Evolutionary conservation across 2,113 vertebrate species (phyloP).

Genomic region (Zootoca vivipara): DNA sequence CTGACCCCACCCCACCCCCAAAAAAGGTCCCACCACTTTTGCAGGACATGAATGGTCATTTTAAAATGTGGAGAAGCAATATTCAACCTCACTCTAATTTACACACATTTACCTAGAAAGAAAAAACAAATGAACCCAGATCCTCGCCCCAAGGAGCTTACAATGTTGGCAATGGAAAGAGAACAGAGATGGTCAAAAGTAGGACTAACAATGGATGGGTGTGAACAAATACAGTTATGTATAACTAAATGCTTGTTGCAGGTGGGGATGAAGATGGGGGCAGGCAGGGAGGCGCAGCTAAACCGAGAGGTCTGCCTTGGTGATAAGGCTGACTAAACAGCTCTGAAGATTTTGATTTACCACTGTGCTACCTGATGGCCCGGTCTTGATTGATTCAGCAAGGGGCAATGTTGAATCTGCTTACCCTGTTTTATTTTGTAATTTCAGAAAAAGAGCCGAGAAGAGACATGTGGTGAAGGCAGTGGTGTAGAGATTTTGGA

Average conservation of each 20-base stretch:
- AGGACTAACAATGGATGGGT: background rate
- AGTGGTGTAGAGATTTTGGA: constrained; percentile 96
- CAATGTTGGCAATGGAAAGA: background rate
- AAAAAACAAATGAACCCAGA: background rate
- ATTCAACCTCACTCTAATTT: too few relatives aligned
- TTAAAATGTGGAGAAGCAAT: too few relatives aligned
- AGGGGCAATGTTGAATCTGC: background rate
- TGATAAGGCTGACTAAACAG: background rate
- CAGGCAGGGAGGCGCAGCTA: background rate
- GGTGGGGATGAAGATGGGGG: background rate
- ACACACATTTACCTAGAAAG: background rate
- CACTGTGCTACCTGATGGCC: too few relatives aligned
- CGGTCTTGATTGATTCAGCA: background rate
- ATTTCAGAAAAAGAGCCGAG: constrained; percentile 93
- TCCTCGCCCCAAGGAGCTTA: background rate
- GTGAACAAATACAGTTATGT: background rate
- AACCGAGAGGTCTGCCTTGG: background rate
- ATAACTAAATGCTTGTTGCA: background rate
- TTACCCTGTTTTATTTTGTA: background rate
- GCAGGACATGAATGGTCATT: too few relatives aligned
- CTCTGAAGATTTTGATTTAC: too few relatives aligned
- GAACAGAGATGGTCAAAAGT: background rate
- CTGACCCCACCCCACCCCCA: constrained; percentile 35
- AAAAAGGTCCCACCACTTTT: too few relatives aligned
- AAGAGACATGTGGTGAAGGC: constrained; percentile 93